Conservation (phyloP, 1,140 invertebrate genomes). For the Halictus rubicundus region DNA sequence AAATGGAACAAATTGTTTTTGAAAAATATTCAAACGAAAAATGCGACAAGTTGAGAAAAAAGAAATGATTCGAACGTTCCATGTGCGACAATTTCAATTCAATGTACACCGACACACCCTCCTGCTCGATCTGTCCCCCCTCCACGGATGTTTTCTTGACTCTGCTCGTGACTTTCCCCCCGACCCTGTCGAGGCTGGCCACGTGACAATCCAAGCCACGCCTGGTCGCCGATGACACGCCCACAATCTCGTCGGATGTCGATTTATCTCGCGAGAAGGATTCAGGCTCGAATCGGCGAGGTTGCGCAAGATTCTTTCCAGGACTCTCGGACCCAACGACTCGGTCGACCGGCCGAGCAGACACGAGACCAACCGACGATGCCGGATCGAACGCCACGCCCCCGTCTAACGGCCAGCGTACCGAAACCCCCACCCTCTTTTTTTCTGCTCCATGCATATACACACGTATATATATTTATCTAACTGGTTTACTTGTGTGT, state of each 20-base stretch:
- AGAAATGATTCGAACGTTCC: too few relatives aligned
- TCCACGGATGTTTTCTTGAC: neutral
- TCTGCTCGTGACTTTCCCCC: neutral
- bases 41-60: too few relatives aligned
- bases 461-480: conserved; percentile 42
- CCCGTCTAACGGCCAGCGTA: too few relatives aligned
- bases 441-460: conserved; percentile 33
- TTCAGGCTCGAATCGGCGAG: neutral
- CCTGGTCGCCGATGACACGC: neutral
- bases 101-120: conserved; percentile 4
- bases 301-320: conserved; percentile 21
- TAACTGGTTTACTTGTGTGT: conserved; percentile 69
- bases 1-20: too few relatives aligned
- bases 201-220: neutral
- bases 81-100: neutral
- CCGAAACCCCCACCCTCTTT: neutral
- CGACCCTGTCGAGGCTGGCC: neutral
- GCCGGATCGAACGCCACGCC: neutral
- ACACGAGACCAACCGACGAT: neutral
- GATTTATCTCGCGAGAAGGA: neutral
- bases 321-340: neutral
- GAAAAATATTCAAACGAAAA: too few relatives aligned
- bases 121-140: conserved; percentile 14
- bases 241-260: neutral
- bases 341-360: neutral